Conservation (phyloP, 2,113 vertebrate genomes). For the Xenotilapia flavipinnis region DNA sequence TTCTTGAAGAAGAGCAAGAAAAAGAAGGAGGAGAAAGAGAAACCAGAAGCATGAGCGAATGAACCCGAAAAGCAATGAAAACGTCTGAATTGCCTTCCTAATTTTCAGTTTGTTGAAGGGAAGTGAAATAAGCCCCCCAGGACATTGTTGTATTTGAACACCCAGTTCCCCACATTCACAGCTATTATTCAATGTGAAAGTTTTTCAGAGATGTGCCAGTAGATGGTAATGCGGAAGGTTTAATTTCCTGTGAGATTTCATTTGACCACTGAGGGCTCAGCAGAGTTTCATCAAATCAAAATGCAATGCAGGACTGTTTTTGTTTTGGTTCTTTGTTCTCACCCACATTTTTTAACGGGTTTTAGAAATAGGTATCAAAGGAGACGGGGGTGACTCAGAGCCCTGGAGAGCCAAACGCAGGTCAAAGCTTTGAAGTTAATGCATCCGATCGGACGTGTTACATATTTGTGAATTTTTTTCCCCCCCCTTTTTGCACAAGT, state of each 20-base stretch:
- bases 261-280: not conserved
- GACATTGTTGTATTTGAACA: not conserved
- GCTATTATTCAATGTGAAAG: constrained; percentile 15
- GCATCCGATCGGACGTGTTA: not conserved
- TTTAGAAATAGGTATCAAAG: not conserved
- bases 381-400: not conserved
- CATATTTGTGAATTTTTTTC: not conserved
- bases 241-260: not conserved
- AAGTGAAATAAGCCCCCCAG: constrained; percentile 12
- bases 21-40: constrained; percentile 60
- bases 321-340: not conserved
- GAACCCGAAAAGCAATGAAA: not conserved
- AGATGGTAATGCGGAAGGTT: not conserved
- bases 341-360: constrained; percentile 41
- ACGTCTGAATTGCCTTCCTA: not conserved
- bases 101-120: not conserved
- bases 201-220: not conserved
- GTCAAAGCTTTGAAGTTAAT: not conserved
- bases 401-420: not conserved
- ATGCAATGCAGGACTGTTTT: not conserved
- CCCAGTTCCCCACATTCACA: not conserved
- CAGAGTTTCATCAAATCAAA: not conserved
- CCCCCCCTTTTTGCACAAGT: constrained; percentile 43
- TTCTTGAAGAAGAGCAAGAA: constrained; percentile 71
- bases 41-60: constrained; percentile 39